A percentile compares a stretch with the other conserved stretches of the same genome.
Conservation (phyloP, 2,888 invertebrate genomes). For the Drosophila imparisetae region DNA sequence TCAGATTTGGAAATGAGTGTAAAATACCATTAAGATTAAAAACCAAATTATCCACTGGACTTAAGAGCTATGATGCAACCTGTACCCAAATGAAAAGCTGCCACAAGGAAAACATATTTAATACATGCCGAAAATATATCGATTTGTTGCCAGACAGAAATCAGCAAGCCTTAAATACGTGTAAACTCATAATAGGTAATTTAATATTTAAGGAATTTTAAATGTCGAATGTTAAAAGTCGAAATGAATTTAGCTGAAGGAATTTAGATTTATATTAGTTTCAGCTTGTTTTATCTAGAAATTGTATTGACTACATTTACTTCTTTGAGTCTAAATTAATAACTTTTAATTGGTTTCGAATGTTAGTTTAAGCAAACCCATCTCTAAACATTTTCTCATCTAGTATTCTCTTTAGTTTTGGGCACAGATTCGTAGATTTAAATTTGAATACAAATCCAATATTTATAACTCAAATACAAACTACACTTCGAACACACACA, state of each 20-base stretch:
- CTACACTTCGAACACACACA: constrained; percentile 6
- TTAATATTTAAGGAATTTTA: background rate
- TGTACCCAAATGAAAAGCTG: background rate
- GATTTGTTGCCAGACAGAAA: background rate
- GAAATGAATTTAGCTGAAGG: background rate
- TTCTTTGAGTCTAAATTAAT: background rate
- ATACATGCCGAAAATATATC: background rate
- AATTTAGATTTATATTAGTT: background rate
- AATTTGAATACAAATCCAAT: background rate
- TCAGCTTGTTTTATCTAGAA: background rate
- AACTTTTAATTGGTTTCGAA: background rate
- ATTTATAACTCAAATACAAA: constrained; percentile 3
- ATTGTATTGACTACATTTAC: background rate
- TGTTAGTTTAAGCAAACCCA: background rate
- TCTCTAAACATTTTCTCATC: background rate
- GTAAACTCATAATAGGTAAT: background rate
- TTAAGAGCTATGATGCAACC: background rate
- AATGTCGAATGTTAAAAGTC: background rate
- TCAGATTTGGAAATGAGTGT: background rate
- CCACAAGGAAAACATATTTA: background rate
- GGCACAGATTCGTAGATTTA: background rate
- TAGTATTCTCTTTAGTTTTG: background rate
- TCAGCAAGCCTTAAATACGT: background rate
- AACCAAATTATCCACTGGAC: background rate
- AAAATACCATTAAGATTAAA: background rate